Evolutionary conservation across 2,113 vertebrate genomes (phyloP).

Genomic region (Ictidomys tridecemlineatus): DNA sequence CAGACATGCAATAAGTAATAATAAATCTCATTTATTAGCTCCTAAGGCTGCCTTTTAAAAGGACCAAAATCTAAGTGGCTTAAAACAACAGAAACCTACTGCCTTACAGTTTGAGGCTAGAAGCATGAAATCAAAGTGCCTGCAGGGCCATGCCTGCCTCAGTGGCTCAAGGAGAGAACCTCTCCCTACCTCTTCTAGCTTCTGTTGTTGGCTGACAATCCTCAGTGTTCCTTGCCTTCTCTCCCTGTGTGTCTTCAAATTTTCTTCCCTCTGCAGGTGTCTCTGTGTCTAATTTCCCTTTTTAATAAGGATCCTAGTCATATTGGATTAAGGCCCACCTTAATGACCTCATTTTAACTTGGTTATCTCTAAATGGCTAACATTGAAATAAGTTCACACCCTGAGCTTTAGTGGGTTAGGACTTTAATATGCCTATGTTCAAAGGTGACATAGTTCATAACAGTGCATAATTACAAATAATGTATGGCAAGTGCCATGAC

Average conservation of each 20-base stretch:
- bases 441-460: not conserved
- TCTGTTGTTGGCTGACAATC: no score
- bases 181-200: not conserved
- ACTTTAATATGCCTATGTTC: not conserved
- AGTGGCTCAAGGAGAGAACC: not conserved
- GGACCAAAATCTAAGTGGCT: not conserved
- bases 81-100: not conserved
- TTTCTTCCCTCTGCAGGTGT: not conserved
- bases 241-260: not conserved
- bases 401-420: not conserved
- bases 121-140: not conserved
- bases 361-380: not conserved
- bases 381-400: not conserved
- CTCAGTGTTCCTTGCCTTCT: not conserved
- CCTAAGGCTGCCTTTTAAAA: not conserved
- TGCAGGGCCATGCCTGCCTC: fast-evolving
- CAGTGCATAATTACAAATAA: not conserved
- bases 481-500: not conserved
- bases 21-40: not conserved
- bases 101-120: not conserved
- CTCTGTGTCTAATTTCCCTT: not conserved
- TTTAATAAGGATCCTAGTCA: not conserved
- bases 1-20: not conserved
- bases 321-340: not conserved
- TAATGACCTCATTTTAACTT: not conserved